Evolutionary conservation across 2,888 invertebrate genomes (phyloP), one percentile per base, ranked within the genome.

Genomic region (Orgyia antiqua): DNA sequence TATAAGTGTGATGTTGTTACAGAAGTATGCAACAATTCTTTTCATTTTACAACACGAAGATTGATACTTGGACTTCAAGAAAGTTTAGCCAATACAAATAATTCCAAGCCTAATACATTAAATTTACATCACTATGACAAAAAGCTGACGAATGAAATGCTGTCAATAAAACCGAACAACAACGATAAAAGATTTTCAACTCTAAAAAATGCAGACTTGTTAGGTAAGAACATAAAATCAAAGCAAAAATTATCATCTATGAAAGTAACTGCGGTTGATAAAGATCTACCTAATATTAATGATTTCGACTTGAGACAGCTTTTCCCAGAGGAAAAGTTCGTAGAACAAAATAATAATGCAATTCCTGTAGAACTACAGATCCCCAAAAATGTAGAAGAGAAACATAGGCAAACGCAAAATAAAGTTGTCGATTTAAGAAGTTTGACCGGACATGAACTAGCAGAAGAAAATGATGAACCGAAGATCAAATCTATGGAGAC

Each of bases 131-230:
- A 65, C 2, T 72, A 74, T 27, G 75, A 76, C 31, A 75, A 71
- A 64, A 71, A 72, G 67, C 47, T 76, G 8, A 70, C 70, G 2
- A 68, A 82, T 27, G 75, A 80, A 53, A 73, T 78, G 66, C 47
- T 72, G 18, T 68, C 63, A n/a, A 64, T 72, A 10, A 73, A 77
- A 33, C 62, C 71, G 29, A 59, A 63, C 27, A 58, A 69, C 21
- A 58, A 68, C 25, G 63, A 65, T 8, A 13, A 10, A 11, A 3
- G 10, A 10, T 23, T 23, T 10, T 23, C 3, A 5, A 23, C 10
- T 6, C n/a, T n/a, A 9, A 6, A 3, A 20, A 15, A 15, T 6
- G 6, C 15, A 15, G 4, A 15, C 15, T 4, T 6, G 4, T 6
- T 4, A 15, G 3, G 4, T 10, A 10, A 4, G 10, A 10, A 3